Conservation (phyloP, 2,888 invertebrate genomes). For the Teleiodes luculella region DNA sequence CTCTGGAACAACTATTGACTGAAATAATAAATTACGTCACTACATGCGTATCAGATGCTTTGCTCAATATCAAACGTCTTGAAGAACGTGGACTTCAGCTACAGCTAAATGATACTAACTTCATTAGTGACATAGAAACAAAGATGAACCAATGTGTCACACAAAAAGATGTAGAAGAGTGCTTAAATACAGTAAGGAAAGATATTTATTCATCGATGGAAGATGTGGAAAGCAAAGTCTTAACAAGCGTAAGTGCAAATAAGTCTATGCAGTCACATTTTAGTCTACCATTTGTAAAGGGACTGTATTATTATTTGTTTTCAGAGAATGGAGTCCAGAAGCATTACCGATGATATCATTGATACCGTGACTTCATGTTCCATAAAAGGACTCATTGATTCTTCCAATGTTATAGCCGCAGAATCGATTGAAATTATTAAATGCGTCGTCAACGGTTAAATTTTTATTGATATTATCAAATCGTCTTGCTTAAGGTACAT, state of each 20-base stretch:
- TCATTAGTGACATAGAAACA: slow-evolving; percentile 32
- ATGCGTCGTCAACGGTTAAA: slow-evolving; percentile 33
- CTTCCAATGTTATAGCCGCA: slow-evolving; percentile 32
- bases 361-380: slow-evolving; percentile 37
- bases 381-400: slow-evolving; percentile 38
- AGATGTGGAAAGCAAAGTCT: slow-evolving; percentile 30
- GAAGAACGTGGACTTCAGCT: slow-evolving; percentile 19
- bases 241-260: slow-evolving; percentile 37
- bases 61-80: slow-evolving; percentile 26
- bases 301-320: slow-evolving; percentile 24
- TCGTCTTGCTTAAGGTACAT: too few relatives aligned
- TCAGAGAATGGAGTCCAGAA: slow-evolving; percentile 37
- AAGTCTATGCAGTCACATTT: not conserved
- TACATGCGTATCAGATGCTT: slow-evolving; percentile 35
- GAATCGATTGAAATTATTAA: slow-evolving; percentile 35
- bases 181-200: slow-evolving; percentile 33
- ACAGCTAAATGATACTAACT: slow-evolving; percentile 32
- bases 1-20: slow-evolving; percentile 32
- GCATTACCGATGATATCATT: slow-evolving; percentile 35
- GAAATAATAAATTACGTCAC: slow-evolving; percentile 32
- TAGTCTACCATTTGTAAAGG: too few relatives aligned
- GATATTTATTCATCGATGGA: slow-evolving; percentile 35
- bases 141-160: slow-evolving; percentile 25
- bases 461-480: too few relatives aligned
- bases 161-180: slow-evolving; percentile 33